Conservation (phyloP, 35 echinoderm and acorn worm species). For the Acanthaster planci region DNA sequence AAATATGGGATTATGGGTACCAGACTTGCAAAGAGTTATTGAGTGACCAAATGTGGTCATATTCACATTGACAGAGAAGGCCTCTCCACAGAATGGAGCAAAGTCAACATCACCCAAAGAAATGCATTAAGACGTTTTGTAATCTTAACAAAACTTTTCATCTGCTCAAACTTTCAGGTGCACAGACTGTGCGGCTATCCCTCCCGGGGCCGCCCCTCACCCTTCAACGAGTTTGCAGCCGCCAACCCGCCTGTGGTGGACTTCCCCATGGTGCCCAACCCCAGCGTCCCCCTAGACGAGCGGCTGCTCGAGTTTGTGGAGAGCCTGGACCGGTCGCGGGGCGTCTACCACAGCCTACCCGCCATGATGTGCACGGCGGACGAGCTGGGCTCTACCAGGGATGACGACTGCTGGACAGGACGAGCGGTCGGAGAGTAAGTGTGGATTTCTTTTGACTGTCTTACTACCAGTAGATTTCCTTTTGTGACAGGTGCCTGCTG, state of each 20-base stretch:
- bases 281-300: constrained; percentile 72
- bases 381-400: constrained; percentile 34
- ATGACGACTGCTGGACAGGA: constrained; percentile 76
- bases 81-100: too few relatives aligned
- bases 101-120: too few relatives aligned
- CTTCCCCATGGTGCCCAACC: constrained; percentile 80
- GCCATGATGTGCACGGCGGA: constrained; percentile 50
- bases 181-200: constrained; percentile 59
- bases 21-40: too few relatives aligned
- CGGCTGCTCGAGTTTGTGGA: constrained; percentile 77
- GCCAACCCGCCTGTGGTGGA: constrained; percentile 61
- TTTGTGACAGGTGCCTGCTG: too few relatives aligned
- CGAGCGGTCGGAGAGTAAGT: constrained; percentile 59
- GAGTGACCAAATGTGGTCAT: too few relatives aligned
- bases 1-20: too few relatives aligned
- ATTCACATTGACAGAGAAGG: too few relatives aligned
- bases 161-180: constrained; percentile 32
- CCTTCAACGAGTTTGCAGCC: constrained; percentile 66
- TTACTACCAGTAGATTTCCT: too few relatives aligned
- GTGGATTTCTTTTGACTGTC: not conserved
- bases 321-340: constrained; percentile 71
- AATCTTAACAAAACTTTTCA: too few relatives aligned
- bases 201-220: constrained; percentile 42
- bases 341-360: constrained; percentile 67
- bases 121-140: too few relatives aligned